These are phyloP conservation scores for Sylvilagus bachmani DNA, from an alignment of 2,113 vertebrate genomes.

Conservation along the genomic window DNA sequence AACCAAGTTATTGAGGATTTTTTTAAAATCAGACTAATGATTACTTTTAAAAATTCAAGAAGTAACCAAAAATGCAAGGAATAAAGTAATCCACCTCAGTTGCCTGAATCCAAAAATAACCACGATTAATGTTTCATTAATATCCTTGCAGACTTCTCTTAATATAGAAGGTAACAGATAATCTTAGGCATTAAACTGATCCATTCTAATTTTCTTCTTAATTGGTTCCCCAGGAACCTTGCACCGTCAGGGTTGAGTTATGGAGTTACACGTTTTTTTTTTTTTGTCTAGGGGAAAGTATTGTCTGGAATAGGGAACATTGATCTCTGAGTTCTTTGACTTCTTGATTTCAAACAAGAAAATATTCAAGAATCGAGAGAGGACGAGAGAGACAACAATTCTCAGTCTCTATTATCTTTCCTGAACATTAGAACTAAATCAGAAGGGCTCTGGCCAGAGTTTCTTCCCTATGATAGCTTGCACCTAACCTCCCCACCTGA, in stretches of 20 bases:
- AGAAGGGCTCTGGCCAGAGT: neutral
- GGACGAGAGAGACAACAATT: neutral
- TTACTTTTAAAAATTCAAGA: slow-evolving; percentile 8
- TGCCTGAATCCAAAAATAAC: slow-evolving; percentile 32
- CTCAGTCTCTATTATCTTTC: neutral
- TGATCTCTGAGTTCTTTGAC: slow-evolving; percentile 27
- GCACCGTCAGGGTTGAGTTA: neutral
- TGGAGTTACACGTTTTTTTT: slow-evolving; percentile 17
- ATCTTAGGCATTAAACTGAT: slow-evolving; percentile 4
- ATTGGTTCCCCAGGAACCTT: neutral
- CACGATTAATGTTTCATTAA: slow-evolving; percentile 31
- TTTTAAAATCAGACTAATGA: slow-evolving; percentile 57
- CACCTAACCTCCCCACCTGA: neutral
- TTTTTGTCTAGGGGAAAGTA: neutral
- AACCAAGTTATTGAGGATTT: neutral
- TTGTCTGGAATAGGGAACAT: neutral
- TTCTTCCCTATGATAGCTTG: neutral
- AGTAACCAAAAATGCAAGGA: slow-evolving; percentile 24
- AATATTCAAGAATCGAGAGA: neutral
- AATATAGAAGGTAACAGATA: neutral
- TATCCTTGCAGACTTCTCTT: neutral
- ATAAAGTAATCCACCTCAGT: slow-evolving; percentile 32
- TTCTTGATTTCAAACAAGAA: slow-evolving; percentile 32
- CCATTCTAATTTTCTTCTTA: slow-evolving; percentile 35
- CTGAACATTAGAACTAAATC: neutral